Conservation (phyloP, 2,113 vertebrate genomes). For the Macroglossus sobrinus region DNA sequence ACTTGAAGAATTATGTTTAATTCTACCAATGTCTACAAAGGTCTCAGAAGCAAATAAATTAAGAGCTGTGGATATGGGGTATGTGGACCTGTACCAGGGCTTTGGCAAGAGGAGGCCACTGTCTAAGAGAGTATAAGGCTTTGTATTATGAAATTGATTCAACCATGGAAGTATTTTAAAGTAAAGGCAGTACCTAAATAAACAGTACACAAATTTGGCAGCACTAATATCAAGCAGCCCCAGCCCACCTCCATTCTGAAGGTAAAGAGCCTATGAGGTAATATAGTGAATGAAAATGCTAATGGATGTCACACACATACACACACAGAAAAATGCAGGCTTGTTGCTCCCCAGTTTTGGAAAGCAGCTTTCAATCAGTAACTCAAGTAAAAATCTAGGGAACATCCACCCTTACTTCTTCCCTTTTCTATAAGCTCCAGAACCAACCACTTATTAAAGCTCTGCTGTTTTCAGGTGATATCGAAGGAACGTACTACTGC, state of each 20-base stretch:
- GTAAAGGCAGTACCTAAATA: not conserved
- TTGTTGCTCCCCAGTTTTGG: no score
- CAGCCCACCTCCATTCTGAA: not conserved
- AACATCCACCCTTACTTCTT: not conserved
- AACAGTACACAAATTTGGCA: not conserved
- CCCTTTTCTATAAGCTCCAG: not conserved
- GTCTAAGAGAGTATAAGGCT: not conserved
- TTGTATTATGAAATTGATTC: not conserved
- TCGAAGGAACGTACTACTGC: not conserved
- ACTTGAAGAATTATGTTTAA: not conserved
- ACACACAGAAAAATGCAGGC: not conserved
- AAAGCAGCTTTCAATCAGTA: not conserved
- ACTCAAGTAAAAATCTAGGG: not conserved
- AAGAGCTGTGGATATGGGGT: not conserved
- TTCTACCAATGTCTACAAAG: not conserved
- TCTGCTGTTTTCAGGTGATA: not conserved
- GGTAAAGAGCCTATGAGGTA: not conserved
- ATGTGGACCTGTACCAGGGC: not conserved
- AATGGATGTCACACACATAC: not conserved
- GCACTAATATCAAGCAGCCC: not conserved
- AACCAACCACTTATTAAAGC: not conserved
- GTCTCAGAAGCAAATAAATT: not conserved
- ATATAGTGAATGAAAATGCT: not conserved
- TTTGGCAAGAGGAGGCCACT: not conserved
- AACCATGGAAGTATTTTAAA: not conserved